Conservation (phyloP, 2,113 vertebrate genomes). For the Saguinus midas region DNA sequence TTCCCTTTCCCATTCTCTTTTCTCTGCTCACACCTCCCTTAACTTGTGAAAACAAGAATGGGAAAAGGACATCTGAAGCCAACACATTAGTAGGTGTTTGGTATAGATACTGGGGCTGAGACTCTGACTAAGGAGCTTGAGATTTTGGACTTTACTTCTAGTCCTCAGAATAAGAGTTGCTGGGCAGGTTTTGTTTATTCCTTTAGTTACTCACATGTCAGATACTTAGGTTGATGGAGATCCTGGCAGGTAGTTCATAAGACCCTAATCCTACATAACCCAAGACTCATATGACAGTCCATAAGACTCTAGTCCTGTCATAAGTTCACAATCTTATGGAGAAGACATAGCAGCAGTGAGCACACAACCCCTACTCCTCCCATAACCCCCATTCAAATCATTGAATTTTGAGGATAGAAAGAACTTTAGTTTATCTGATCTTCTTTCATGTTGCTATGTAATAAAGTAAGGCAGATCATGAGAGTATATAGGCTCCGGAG, state of each 20-base stretch:
- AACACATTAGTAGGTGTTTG: not conserved
- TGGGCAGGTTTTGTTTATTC: not conserved
- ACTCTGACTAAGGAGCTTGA: conserved; percentile 11
- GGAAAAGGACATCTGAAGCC: not conserved
- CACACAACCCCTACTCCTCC: not conserved
- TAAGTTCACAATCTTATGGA: not conserved
- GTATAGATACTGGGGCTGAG: not conserved
- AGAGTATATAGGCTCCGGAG: not conserved
- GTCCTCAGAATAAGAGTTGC: not conserved
- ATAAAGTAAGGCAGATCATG: not conserved
- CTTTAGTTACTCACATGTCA: not conserved
- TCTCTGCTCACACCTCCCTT: not conserved
- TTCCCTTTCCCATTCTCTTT: not conserved
- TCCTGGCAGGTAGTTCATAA: not conserved
- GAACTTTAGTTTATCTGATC: not conserved
- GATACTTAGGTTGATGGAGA: not conserved
- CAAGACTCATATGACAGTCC: not conserved
- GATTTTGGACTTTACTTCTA: not conserved
- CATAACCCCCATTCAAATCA: not conserved
- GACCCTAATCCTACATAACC: not conserved
- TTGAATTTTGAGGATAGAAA: conserved; percentile 4
- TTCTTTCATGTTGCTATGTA: conserved; percentile 21
- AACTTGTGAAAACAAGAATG: not conserved
- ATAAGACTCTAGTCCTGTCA: not conserved
- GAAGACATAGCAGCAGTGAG: not conserved